Base-by-base conservation (phyloP, 2,888 invertebrate species). In the Acleris cristana region DNA sequence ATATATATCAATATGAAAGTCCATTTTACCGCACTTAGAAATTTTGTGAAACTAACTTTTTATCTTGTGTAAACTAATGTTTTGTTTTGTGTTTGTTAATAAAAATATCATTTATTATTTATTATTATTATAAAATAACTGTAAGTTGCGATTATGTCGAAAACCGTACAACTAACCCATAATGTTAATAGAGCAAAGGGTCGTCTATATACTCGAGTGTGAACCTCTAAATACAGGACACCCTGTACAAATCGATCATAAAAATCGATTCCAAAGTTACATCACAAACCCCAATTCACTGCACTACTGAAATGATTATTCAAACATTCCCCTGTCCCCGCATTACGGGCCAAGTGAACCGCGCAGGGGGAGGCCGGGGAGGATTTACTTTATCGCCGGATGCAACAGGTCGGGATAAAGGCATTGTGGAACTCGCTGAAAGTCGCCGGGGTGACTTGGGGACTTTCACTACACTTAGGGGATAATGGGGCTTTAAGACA, bases 381-480 rank as follows among this genome's bases (percentile, higher is more conserved):
- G 77, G 91, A 89, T 91, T 90, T 86, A 88, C 84, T 90, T 91
- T 88, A 90, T 85, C 82, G 88, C 88, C 84, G 86, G 83, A 88
- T 83, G 92, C 92, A 92, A 92, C 92, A 92, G 88, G 92, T 92
- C 87, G 78, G 79, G 77, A 77, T 79, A 77, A 81, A 74, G 64
- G 65, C 69, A 70, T 73, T 74, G 70, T 68, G 69, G 65, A 72
- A 73, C 72, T 77, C 75, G 56, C 71, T 73, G 69, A 73, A 68
- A 71, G 69, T 58, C 65, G 68, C 64, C 73, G 75, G 75, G 78
- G 72, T 75, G 73, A 75, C 74, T 49, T 34, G 64, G 64, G 51
- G 56, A 66, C 66, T 66, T 67, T 67, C 58, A 62, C 55, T 58
- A 67, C 67, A 67, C 62, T 67, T 67, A 67, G 58, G n/a, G 57